Evolutionary conservation across 1,140 invertebrate genomes (phyloP).

Genomic region (Oscheius sp.): DNA sequence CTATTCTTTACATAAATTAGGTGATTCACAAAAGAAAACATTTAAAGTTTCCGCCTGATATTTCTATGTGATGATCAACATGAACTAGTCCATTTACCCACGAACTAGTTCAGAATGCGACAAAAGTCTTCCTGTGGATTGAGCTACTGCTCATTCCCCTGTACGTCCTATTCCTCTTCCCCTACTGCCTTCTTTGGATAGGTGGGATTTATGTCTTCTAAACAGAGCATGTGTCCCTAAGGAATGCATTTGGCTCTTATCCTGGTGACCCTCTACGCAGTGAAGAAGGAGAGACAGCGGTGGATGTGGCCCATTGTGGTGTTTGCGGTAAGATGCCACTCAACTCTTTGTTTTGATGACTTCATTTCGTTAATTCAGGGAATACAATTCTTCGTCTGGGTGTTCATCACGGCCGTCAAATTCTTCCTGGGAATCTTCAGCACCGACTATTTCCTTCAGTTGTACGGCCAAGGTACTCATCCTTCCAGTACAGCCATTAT

Average conservation of each 20-base stretch:
- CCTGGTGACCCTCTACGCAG: constrained; percentile 1
- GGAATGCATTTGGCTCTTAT: not conserved
- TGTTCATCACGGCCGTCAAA: not conserved
- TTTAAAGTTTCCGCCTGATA: not conserved
- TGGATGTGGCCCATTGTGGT: constrained; percentile 4
- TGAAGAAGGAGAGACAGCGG: constrained; percentile 10
- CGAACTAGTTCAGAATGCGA: not conserved
- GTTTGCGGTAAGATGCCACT: not conserved
- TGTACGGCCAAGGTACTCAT: constrained; percentile 5
- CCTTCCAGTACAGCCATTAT: not conserved
- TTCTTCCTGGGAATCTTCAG: constrained; percentile 12
- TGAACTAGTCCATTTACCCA: not conserved
- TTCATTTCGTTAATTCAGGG: not conserved
- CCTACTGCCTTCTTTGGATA: constrained; percentile 8
- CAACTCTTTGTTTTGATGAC: not conserved
- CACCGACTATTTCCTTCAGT: constrained; percentile 8
- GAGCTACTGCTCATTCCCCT: constrained; percentile 2
- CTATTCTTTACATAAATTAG: not conserved
- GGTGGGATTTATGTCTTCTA: not conserved
- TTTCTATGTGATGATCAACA: not conserved
- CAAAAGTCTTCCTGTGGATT: not conserved
- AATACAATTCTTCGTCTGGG: constrained; percentile 1
- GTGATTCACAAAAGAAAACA: not conserved
- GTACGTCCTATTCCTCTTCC: constrained; percentile 5
- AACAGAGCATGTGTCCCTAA: not conserved